Percentiles rank a stretch among this genome's conserved stretches.
Conservation (phyloP, 2,888 invertebrate genomes). For the Leptarthrus brevirostris region DNA sequence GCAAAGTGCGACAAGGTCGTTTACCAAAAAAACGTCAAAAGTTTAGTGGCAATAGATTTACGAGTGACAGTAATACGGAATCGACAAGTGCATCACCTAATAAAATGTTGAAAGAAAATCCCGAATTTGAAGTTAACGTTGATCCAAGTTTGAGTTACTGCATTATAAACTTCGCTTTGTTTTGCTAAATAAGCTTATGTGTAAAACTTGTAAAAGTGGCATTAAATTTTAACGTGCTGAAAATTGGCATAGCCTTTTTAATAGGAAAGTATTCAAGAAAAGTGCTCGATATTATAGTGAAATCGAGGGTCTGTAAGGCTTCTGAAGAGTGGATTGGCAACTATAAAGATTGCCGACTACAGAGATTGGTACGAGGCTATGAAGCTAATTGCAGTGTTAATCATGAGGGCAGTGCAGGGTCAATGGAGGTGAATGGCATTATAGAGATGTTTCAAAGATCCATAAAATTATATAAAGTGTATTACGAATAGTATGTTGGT, state of each 20-base stretch:
- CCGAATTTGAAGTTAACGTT: conserved; percentile 9
- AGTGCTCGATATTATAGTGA: conserved; percentile 23
- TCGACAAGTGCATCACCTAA: conserved; percentile 32
- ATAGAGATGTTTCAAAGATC: conserved; percentile 22
- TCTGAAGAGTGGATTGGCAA: conserved; percentile 23
- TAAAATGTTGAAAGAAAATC: conserved; percentile 2
- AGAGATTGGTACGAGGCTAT: not conserved
- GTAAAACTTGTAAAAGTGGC: conserved; percentile 22
- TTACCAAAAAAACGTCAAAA: too few species aligned
- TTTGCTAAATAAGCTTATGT: conserved; percentile 20
- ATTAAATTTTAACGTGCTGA: conserved; percentile 27
- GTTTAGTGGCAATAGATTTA: conserved; percentile 2
- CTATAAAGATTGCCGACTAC: conserved; percentile 16
- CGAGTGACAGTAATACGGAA: conserved; percentile 4
- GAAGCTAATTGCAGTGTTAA: conserved; percentile 9
- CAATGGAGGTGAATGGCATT: conserved; percentile 31
- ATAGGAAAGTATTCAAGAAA: conserved; percentile 31
- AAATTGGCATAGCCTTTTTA: not conserved
- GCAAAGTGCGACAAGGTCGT: too few species aligned
- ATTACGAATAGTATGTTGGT: conserved; percentile 38
- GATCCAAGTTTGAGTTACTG: conserved; percentile 24
- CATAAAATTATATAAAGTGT: not conserved
- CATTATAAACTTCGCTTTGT: conserved; percentile 25
- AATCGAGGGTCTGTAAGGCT: conserved; percentile 10
- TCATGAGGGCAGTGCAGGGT: conserved; percentile 30